Evolutionary conservation across 2,797 vertebrate species (phyloP), one percentile per base, ranked within the genome.

Genomic region (Manis crassicaudata): DNA sequence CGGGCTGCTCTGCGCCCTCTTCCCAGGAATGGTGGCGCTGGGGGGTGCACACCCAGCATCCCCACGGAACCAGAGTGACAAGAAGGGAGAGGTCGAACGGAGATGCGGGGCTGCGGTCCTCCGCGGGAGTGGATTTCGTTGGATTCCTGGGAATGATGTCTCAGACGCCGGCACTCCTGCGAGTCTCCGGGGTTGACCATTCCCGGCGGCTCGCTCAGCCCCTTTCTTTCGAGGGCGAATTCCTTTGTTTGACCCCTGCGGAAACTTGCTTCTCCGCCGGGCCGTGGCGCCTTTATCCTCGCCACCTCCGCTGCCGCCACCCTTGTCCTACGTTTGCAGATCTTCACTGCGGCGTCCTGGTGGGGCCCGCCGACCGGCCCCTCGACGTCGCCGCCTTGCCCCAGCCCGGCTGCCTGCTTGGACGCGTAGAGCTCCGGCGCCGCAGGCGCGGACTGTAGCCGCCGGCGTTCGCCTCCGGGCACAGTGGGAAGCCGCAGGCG

Each of bases 311-410:
- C 85, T 14, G 35, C 62, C 46, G 3, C 54, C 92, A 10, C 35
- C 99, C 99, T 99, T 98, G 98, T 98, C 99, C 99, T 99, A 99
- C 99, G 98, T 99, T 99, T 98, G 99, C 99, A 99, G 99, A 99
- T 99, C 99, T 99, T 99, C 99, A 99, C 99, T 98, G 98, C 98
- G 98, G 99, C 98, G 99, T 99, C 99, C 99, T 99, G 99, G 99
- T 98, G 98, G 98, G 99, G 99, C 99, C 99, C 98, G 98, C 98
- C 98, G 98, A 98, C 98, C 98, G 98, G 98, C 98, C 97, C 98
- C 98, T 98, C 98, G 98, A 98, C 99, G 99, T 99, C 98, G 98
- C 98, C 98, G 87, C 98, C 98, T 94, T 89, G 98, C 52, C 25
- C 18, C 37, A 46, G 37, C 37, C 90, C n/a, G 63, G 98, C 98